Conservation (phyloP, 2,113 vertebrate species). For the Mobula birostris region DNA sequence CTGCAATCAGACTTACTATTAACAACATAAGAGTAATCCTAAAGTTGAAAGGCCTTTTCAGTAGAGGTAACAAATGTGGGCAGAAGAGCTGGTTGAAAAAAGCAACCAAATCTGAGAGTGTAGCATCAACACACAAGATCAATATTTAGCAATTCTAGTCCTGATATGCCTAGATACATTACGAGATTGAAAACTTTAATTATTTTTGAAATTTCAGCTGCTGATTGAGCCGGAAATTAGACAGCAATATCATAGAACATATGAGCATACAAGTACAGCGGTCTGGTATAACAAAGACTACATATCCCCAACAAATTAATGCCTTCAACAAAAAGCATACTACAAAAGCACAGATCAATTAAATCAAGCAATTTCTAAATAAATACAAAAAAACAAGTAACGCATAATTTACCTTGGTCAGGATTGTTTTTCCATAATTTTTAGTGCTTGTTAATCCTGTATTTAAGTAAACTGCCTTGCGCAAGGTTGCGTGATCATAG, state of each 20-base stretch:
- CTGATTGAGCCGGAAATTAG: background rate
- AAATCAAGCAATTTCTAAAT: background rate
- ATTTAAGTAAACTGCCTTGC: conserved; percentile 83
- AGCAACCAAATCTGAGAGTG: background rate
- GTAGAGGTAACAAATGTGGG: background rate
- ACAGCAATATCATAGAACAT: background rate
- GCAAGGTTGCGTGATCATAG: conserved; percentile 66
- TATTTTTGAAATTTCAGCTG: background rate
- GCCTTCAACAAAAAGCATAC: conserved; percentile 1
- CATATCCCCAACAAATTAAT: background rate
- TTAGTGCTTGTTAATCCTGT: conserved; percentile 96
- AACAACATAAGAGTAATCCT: background rate
- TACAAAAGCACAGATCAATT: background rate
- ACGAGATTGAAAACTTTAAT: background rate
- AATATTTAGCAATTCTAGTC: background rate
- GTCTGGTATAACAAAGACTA: background rate
- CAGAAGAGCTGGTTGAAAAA: background rate
- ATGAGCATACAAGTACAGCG: background rate
- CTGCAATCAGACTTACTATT: background rate
- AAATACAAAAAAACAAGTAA: conserved; percentile 22
- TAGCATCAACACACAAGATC: background rate
- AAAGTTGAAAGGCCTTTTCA: background rate
- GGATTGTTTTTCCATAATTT: conserved; percentile 97
- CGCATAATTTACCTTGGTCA: conserved; percentile 73
- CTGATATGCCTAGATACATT: background rate